Conservation (phyloP, 1,140 invertebrate genomes). For the Sitobion miscanthi region DNA sequence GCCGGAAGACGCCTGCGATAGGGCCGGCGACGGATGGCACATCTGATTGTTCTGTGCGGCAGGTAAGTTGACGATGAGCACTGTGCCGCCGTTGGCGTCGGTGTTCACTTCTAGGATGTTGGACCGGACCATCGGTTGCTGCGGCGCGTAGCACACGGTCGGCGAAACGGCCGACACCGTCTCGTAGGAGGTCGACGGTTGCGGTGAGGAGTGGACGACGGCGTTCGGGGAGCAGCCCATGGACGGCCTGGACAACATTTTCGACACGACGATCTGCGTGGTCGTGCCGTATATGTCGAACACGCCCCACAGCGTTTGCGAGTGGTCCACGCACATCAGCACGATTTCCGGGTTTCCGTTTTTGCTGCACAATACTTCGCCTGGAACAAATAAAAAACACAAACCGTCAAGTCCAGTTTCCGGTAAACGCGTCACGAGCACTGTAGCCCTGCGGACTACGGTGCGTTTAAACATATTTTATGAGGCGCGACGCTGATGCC, state of each 20-base stretch:
- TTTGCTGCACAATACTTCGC: constrained; percentile 87
- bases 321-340: constrained; percentile 94
- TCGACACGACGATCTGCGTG: constrained; percentile 70
- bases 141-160: not conserved
- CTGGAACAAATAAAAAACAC: constrained; percentile 61
- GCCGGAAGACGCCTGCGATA: constrained; percentile 59
- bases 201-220: not conserved
- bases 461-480: not conserved
- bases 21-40: constrained; percentile 57
- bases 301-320: constrained; percentile 88
- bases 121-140: constrained; percentile 20
- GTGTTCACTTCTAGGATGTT: constrained; percentile 30
- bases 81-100: constrained; percentile 70
- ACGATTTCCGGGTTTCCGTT: constrained; percentile 82
- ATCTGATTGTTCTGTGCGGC: constrained; percentile 62
- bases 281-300: constrained; percentile 96
- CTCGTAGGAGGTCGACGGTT: constrained; percentile 19
- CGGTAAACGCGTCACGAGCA: not conserved
- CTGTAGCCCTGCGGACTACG: not conserved
- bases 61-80: constrained; percentile 81
- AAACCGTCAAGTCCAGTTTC: not conserved
- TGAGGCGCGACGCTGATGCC: not conserved
- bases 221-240: not conserved
- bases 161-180: not conserved
- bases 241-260: not conserved